Evolutionary conservation across 2,113 vertebrate species (phyloP).

Genomic region (Phyllopteryx taeniolatus): DNA sequence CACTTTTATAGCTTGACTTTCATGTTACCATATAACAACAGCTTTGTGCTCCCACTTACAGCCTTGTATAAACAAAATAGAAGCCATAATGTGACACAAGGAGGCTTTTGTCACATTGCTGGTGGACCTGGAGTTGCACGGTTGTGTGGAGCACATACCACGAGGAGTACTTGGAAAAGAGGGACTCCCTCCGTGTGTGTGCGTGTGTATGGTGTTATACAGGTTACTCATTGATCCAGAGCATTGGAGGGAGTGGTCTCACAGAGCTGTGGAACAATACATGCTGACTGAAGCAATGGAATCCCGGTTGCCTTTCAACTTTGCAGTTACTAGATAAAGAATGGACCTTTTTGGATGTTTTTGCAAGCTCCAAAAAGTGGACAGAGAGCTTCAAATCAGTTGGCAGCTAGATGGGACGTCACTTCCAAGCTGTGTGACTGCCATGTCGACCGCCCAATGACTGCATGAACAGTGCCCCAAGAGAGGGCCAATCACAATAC

Average conservation of each 20-base stretch:
- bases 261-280: conserved; percentile 30
- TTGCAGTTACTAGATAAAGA: background rate
- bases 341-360: too few species aligned
- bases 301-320: background rate
- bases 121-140: conserved; percentile 21
- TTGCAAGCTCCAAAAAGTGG: too few species aligned
- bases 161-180: conserved; percentile 46
- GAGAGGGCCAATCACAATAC: too few species aligned
- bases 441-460: too few species aligned
- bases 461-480: too few species aligned
- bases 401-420: too few species aligned
- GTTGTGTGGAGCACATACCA: conserved; percentile 49
- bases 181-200: conserved; percentile 39
- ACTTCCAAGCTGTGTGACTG: too few species aligned
- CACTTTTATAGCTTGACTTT: conserved; percentile 65
- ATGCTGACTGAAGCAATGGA: background rate
- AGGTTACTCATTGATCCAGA: conserved; percentile 69
- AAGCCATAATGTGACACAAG: conserved; percentile 13
- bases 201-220: conserved; percentile 42
- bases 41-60: conserved; percentile 59
- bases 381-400: too few species aligned
- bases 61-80: conserved; percentile 55
- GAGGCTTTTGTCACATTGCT: conserved; percentile 48
- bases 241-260: conserved; percentile 57
- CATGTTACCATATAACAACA: conserved; percentile 59